phyloP scores from a whole-genome alignment of 92 coral and sea anemone genomes.

The Porites divaricata region DNA sequence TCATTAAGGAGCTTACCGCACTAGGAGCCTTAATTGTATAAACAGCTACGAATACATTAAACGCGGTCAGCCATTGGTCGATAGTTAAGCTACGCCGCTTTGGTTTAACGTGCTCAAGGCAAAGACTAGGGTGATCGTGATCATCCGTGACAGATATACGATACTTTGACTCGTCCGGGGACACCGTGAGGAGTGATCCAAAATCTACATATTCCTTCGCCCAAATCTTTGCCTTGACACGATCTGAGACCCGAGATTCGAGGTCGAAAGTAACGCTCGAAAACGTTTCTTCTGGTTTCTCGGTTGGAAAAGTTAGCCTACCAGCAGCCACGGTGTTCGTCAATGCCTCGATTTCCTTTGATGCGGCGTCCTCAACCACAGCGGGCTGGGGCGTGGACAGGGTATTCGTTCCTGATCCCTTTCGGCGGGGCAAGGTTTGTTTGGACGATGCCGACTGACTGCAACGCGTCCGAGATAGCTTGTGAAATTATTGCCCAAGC shows the following conservation, averaged over 20 bases:
- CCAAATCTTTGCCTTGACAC: constrained; percentile 1
- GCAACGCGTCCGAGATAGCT: not conserved
- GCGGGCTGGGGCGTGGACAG: not conserved
- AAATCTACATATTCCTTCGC: not conserved
- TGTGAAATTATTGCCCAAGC: too few relatives aligned
- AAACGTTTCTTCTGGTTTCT: too few relatives aligned
- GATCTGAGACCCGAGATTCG: not conserved
- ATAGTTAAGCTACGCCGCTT: not conserved
- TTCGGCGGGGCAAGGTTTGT: not conserved
- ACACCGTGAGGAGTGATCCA: not conserved
- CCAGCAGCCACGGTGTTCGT: constrained; percentile 4
- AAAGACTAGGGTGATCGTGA: not conserved
- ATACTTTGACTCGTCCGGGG: not conserved
- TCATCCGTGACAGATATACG: not conserved
- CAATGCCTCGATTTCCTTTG: not conserved
- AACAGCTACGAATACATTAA: constrained; percentile 10
- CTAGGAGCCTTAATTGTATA: constrained; percentile 1
- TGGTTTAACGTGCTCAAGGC: constrained; percentile 13
- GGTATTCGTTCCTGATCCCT: not conserved
- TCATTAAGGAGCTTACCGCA: constrained; percentile 34
- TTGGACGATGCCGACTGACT: not conserved
- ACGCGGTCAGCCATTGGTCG: constrained; percentile 9
- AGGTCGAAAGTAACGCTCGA: too few relatives aligned
- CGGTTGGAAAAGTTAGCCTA: too few relatives aligned
- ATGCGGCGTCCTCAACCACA: not conserved